Evolutionary conservation across 2,888 invertebrate genomes (phyloP).

Genomic region (Ganaspis brasiliensis): DNA sequence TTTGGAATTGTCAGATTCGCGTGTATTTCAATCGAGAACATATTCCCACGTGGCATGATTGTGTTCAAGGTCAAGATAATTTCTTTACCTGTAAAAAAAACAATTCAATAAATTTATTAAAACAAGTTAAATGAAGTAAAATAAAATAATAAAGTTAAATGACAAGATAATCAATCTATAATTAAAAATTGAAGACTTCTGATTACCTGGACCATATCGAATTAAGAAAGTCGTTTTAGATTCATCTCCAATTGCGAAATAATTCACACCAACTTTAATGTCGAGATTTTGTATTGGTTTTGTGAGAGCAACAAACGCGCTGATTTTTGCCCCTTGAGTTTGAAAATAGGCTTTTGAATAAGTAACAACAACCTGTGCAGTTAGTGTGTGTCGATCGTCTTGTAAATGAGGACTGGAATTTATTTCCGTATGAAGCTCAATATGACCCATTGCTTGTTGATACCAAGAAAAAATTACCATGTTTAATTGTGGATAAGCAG

Average conservation of each 20-base stretch:
- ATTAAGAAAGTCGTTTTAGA: slow-evolving; percentile 82
- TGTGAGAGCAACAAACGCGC: slow-evolving; percentile 84
- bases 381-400: slow-evolving; percentile 84
- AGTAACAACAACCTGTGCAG: slow-evolving; percentile 83
- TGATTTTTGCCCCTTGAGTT: slow-evolving; percentile 84
- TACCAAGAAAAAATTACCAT: slow-evolving; percentile 74
- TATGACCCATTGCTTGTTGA: slow-evolving; percentile 87
- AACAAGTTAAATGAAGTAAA: not conserved
- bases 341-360: slow-evolving; percentile 83
- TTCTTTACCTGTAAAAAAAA: slow-evolving; percentile 80
- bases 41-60: slow-evolving; percentile 85
- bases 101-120: not conserved
- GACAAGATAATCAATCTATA: too few relatives aligned
- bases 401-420: slow-evolving; percentile 85
- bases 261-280: slow-evolving; percentile 84
- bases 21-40: slow-evolving; percentile 86
- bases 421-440: slow-evolving; percentile 87
- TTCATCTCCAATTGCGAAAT: slow-evolving; percentile 82
- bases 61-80: slow-evolving; percentile 83
- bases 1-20: slow-evolving; percentile 89
- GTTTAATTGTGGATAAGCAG: slow-evolving; percentile 87
- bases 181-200: too few relatives aligned
- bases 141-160: slow-evolving; percentile 13
- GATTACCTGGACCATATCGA: slow-evolving; percentile 83
- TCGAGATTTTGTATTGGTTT: slow-evolving; percentile 86